Percentiles rank a stretch among this genome's conserved stretches.
These are phyloP conservation scores for Phenganax stokvisi DNA, from an alignment of 92 coral and sea anemone species.

Conservation along the genomic window DNA sequence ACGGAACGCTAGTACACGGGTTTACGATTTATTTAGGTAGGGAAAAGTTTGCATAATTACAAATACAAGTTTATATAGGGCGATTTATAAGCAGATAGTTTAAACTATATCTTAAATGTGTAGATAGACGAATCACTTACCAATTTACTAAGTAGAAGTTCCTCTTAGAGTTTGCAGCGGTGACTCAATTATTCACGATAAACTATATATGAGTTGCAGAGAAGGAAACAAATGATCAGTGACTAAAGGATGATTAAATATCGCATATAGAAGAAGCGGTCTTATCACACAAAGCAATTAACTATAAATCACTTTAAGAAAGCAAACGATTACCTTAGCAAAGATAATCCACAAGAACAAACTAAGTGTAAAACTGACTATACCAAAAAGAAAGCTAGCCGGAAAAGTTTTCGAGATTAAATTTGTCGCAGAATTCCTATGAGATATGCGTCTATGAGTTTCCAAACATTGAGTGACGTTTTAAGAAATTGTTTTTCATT, in stretches of 20 bases:
- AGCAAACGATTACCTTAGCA: constrained; percentile 29
- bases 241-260: neutral
- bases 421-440: neutral
- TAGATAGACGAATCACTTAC: constrained; percentile 26
- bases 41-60: neutral
- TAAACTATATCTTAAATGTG: constrained; percentile 17
- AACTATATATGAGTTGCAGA: neutral
- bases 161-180: too few species aligned
- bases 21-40: neutral
- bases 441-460: neutral
- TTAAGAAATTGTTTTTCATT: constrained; percentile 6
- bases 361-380: neutral
- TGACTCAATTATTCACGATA: neutral
- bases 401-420: neutral
- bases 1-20: too few species aligned
- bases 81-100: neutral
- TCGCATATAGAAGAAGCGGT: neutral
- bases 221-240: neutral
- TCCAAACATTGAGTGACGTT: neutral
- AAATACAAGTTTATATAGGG: neutral
- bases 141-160: neutral
- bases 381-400: neutral
- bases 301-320: constrained; percentile 27
- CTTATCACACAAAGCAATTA: constrained; percentile 21
- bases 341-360: constrained; percentile 14